Evolutionary conservation across 2,797 vertebrate species (phyloP), one percentile per base, ranked within the genome.

Genomic region (Liparis tanakae): DNA sequence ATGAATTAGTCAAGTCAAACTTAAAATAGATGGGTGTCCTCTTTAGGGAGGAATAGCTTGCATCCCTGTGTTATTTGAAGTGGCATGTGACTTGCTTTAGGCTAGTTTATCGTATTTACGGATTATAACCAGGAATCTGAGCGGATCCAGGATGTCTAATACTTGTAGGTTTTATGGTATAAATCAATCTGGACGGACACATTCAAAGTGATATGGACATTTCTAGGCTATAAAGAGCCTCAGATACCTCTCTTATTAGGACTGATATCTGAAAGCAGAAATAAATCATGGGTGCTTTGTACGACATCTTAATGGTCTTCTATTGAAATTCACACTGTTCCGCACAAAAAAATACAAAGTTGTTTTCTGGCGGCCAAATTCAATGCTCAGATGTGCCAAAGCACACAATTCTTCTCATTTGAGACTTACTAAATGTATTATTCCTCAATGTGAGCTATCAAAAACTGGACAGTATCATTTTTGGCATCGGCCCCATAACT

Each of bases 1-100:
- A 65, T 79, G 66, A 76, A 87, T 89, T 87, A 75, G 67, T 66
- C 25, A 77, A 71, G 78, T 79, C 72, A 69, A 72, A 80, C 70
- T 72, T 82, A 58, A 86, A 84, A 80, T 75, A 81, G 67, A 82
- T 70, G 72, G 60, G 54, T 74, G 76, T 84, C 75, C 70, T 72
- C 55, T 70, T 87, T 71, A 43, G 64, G 54, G 54, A 76, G 48
- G 54, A 63, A 72, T 48, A 67, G 74, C 41, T 69, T 65, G 54
- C 55, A 37, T 46, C 66, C 36, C 60, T 30, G 17, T 78, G 66
- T 76, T 80, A 76, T 84, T 77, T 83, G 56, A 78, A 81, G 78
- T 77, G 59, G 67, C 64, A 22, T 80, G 74, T 70, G 71, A 60
- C 69, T 87, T 36, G 70, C 84, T 80, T 72, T 14, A 65, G 76